These are phyloP conservation scores for Perca fluviatilis DNA, from an alignment of 2,113 vertebrate genomes.

Conservation along the genomic window DNA sequence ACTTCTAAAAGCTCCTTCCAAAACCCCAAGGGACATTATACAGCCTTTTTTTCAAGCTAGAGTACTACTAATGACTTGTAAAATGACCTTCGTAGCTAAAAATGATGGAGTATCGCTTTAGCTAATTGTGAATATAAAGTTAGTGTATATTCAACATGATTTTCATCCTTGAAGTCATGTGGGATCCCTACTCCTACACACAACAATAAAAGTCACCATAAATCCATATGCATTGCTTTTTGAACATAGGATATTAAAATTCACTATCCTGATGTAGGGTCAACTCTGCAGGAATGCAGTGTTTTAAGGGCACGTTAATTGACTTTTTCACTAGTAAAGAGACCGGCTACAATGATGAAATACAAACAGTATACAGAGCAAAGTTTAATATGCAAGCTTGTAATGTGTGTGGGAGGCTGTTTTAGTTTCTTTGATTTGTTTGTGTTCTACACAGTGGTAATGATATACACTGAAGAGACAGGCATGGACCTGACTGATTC, in stretches of 20 bases:
- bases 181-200: not conserved
- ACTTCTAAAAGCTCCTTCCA: too few relatives aligned
- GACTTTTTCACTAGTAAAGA: not conserved
- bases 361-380: not conserved
- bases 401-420: slow-evolving; percentile 34
- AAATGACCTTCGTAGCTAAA: too few relatives aligned
- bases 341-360: not conserved
- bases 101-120: too few relatives aligned
- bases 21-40: too few relatives aligned
- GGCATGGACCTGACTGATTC: not conserved
- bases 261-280: not conserved
- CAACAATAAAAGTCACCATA: not conserved
- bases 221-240: not conserved
- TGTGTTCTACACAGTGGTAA: not conserved
- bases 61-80: too few relatives aligned
- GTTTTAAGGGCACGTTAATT: not conserved
- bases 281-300: not conserved
- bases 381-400: slow-evolving; percentile 7
- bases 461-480: not conserved
- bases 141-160: too few relatives aligned
- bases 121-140: too few relatives aligned
- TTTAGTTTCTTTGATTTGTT: slow-evolving; percentile 31
- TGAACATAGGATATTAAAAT: not conserved
- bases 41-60: too few relatives aligned
- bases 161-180: not conserved